These are phyloP conservation scores for Cygnus buccinator DNA, from an alignment of 2,113 vertebrate species.

Conservation along the genomic window DNA sequence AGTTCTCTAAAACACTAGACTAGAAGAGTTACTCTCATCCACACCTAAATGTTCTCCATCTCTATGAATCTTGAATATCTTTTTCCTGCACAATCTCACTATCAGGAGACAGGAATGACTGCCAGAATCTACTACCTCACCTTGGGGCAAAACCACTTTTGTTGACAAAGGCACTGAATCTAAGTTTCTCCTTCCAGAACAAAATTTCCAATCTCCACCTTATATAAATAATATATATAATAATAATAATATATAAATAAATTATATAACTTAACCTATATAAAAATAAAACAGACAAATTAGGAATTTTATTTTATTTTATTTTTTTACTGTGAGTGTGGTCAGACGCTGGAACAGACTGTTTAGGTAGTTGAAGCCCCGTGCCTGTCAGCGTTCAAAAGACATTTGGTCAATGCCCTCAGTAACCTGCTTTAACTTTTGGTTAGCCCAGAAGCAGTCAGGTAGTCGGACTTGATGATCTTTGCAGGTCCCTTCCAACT, in stretches of 20 bases:
- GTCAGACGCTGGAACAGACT: background rate
- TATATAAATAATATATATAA: background rate
- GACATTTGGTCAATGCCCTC: background rate
- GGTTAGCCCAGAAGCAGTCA: background rate
- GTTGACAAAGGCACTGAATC: background rate
- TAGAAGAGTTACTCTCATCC: background rate
- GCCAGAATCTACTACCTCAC: background rate
- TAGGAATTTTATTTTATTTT: background rate
- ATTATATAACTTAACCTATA: background rate
- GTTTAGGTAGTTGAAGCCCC: background rate
- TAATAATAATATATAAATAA: background rate
- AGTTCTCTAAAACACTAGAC: background rate
- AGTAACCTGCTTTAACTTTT: background rate
- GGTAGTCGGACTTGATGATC: background rate
- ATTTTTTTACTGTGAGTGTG: background rate
- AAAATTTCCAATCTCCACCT: background rate
- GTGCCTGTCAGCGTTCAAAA: background rate
- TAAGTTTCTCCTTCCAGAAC: background rate
- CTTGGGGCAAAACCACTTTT: background rate
- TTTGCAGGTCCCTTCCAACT: background rate
- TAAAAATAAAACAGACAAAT: background rate
- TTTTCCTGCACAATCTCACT: background rate
- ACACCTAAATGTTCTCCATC: accelerated
- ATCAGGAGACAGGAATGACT: background rate
- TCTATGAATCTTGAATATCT: background rate